These are phyloP conservation scores for Calyptomena viridis DNA, from an alignment of 2,113 vertebrate species.

Conservation along the genomic window DNA sequence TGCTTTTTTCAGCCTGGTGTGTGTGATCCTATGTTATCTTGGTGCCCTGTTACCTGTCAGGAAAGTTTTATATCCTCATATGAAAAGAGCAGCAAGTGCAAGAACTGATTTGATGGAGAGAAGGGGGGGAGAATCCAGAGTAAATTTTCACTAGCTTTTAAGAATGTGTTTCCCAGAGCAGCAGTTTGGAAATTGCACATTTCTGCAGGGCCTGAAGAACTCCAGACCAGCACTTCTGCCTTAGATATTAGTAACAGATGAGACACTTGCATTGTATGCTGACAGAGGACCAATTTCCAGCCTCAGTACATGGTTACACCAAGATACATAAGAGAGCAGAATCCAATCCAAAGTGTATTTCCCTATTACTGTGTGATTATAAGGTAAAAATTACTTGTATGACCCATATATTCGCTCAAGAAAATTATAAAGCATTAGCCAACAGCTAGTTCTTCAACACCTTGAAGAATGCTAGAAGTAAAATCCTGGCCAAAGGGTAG, in stretches of 20 bases:
- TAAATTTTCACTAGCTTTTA: background rate
- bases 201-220: background rate
- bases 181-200: background rate
- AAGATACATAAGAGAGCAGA: background rate
- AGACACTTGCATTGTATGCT: background rate
- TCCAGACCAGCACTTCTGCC: background rate
- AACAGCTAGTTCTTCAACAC: background rate
- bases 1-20: constrained; percentile 5
- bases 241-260: background rate
- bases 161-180: background rate
- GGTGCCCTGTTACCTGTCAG: background rate
- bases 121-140: background rate
- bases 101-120: background rate
- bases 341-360: background rate
- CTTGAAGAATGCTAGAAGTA: background rate
- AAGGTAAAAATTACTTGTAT: background rate
- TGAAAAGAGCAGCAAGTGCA: background rate
- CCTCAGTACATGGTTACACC: background rate
- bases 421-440: background rate
- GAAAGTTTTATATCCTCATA: background rate
- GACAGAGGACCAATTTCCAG: background rate
- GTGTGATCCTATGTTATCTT: background rate
- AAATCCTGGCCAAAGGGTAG: background rate
- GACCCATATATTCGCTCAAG: background rate
- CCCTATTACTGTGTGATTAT: background rate